Conservation (phyloP, 37 sponge, comb jelly and placozoan species). For the Spongilla lacustris region DNA sequence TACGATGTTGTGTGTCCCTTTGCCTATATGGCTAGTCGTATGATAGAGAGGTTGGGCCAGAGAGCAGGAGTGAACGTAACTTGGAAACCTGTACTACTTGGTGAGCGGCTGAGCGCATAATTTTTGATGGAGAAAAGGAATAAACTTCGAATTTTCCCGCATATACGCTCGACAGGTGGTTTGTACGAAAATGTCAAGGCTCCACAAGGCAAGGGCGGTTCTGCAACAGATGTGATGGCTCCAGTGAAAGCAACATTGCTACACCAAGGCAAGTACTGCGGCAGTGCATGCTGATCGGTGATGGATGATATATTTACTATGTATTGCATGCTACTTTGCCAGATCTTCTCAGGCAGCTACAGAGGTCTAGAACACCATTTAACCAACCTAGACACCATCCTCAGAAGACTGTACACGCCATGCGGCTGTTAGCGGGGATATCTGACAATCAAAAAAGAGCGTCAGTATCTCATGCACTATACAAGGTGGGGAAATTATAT, state of each 20-base stretch:
- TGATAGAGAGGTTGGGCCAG: slow-evolving; percentile 54
- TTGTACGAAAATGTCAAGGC: slow-evolving; percentile 80
- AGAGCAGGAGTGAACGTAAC: slow-evolving; percentile 53
- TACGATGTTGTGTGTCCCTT: slow-evolving; percentile 97
- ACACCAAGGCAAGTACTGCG: slow-evolving; percentile 42
- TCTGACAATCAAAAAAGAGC: slow-evolving; percentile 39
- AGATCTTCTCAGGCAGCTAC: slow-evolving; percentile 65
- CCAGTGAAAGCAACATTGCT: slow-evolving; percentile 57
- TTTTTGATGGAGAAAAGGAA: too few relatives aligned
- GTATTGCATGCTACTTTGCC: too few relatives aligned
- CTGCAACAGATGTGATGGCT: slow-evolving; percentile 85
- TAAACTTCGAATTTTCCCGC: neutral
- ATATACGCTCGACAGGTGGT: slow-evolving; percentile 57
- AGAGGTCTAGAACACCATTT: slow-evolving; percentile 38
- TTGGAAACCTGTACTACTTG: slow-evolving; percentile 92
- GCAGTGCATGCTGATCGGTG: neutral
- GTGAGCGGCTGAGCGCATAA: too few relatives aligned
- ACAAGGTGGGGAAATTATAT: too few relatives aligned
- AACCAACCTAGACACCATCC: slow-evolving; percentile 32
- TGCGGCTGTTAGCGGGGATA: slow-evolving; percentile 78
- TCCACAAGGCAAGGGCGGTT: slow-evolving; percentile 84
- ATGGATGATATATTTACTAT: too few relatives aligned
- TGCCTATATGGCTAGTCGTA: slow-evolving; percentile 85
- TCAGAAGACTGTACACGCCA: slow-evolving; percentile 83
- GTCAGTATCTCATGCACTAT: slow-evolving; percentile 65